Percentiles rank a stretch among this genome's conserved stretches.
phyloP scores from a whole-genome alignment of 2,113 vertebrate genomes.

The Amphiprion percula region DNA sequence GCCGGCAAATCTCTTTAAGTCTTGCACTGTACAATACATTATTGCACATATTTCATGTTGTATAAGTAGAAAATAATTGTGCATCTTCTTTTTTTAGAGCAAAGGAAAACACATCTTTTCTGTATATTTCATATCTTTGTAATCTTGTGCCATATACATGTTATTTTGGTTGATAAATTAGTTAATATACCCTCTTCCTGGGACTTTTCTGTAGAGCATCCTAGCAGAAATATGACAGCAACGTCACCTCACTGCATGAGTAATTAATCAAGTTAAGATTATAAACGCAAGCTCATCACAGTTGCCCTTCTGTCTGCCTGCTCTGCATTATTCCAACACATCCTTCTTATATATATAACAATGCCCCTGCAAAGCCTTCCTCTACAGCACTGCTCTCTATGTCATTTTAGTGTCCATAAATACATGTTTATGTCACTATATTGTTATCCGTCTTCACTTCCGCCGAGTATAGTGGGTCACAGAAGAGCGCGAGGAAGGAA shows the following conservation, averaged over 20 bases:
- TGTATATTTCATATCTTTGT: background rate
- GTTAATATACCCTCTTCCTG: background rate
- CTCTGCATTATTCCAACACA: constrained; percentile 37
- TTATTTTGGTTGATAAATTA: no score
- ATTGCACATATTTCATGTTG: no score
- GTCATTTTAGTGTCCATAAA: constrained; percentile 45
- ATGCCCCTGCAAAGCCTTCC: constrained; percentile 42
- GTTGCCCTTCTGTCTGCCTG: constrained; percentile 17
- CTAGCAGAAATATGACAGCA: constrained; percentile 15
- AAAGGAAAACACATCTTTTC: background rate
- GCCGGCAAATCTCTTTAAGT: no score
- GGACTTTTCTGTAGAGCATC: background rate
- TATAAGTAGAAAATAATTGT: no score
- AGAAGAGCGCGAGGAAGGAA: constrained; percentile 48
- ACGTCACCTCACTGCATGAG: background rate
- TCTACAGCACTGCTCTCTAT: constrained; percentile 28
- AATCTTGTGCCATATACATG: no score
- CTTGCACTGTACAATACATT: no score
- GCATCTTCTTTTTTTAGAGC: background rate
- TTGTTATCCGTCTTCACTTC: constrained; percentile 48
- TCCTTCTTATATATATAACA: constrained; percentile 30
- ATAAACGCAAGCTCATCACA: background rate
- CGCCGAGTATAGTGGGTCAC: constrained; percentile 24
- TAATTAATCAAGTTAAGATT: constrained; percentile 35
- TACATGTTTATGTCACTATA: constrained; percentile 38